These are phyloP conservation scores for Lerista edwardsae DNA, from an alignment of 2,797 vertebrate genomes.

Conservation along the genomic window DNA sequence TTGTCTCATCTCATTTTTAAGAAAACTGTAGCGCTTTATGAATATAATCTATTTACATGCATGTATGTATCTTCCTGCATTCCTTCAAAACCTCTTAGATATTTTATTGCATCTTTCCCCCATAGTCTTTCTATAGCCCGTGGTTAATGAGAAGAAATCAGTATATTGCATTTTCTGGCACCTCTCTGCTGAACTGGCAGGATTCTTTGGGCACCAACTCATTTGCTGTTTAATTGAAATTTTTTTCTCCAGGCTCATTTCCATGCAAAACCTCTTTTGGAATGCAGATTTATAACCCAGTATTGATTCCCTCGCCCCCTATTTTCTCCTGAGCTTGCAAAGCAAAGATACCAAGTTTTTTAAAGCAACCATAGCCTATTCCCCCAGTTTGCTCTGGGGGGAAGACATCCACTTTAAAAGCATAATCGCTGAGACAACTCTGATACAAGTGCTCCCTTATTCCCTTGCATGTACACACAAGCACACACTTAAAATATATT, in stretches of 20 bases:
- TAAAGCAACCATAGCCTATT: conserved; percentile 36
- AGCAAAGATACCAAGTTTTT: conserved; percentile 56
- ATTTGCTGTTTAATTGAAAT: conserved; percentile 59
- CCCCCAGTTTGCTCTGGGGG: conserved; percentile 2
- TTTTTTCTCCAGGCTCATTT: conserved; percentile 56
- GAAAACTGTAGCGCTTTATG: not conserved
- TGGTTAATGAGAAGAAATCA: conserved; percentile 83
- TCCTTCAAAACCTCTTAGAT: conserved; percentile 41
- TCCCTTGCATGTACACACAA: not conserved
- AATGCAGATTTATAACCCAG: conserved; percentile 82
- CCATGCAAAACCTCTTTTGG: conserved; percentile 74
- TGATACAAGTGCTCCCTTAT: not conserved
- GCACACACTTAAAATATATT: not conserved
- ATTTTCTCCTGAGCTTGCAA: conserved; percentile 58
- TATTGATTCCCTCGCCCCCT: conserved; percentile 79
- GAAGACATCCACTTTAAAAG: not conserved
- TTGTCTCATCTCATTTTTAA: not conserved
- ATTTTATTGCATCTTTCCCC: conserved; percentile 53
- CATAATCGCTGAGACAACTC: not conserved
- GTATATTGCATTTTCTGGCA: conserved; percentile 84
- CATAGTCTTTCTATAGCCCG: conserved; percentile 71
- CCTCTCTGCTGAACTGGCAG: conserved; percentile 77
- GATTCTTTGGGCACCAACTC: conserved; percentile 62
- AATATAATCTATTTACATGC: not conserved
- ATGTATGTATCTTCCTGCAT: not conserved